These are phyloP conservation scores for Onychorhynchus coronatus DNA, from an alignment of 2,113 vertebrate species.

Conservation along the genomic window DNA sequence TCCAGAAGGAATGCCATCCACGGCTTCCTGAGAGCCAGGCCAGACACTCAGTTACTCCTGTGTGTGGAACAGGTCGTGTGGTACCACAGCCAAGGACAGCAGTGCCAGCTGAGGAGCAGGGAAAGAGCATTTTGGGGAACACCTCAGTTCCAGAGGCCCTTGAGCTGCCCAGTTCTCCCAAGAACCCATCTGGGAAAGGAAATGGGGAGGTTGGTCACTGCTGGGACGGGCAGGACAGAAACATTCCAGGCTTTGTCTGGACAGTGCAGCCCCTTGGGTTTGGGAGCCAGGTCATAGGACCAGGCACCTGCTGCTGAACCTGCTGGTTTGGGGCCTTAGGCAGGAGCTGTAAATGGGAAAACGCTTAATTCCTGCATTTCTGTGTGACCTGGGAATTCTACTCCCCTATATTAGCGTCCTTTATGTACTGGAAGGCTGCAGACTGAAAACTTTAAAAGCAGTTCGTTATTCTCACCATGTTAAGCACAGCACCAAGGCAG, in stretches of 20 bases:
- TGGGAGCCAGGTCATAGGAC: fast-evolving
- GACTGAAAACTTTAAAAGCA: neutral
- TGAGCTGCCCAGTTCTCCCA: neutral
- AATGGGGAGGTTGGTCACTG: fast-evolving
- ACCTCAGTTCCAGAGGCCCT: neutral
- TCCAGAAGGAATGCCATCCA: fast-evolving
- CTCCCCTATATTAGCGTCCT: fast-evolving
- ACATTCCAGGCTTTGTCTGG: neutral
- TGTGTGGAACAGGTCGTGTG: fast-evolving
- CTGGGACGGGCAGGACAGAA: neutral
- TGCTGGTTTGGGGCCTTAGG: neutral
- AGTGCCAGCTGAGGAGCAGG: neutral
- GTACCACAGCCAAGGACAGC: neutral
- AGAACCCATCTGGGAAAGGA: neutral
- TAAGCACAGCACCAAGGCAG: neutral
- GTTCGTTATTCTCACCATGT: neutral
- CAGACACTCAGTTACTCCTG: neutral
- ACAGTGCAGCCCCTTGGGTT: fast-evolving
- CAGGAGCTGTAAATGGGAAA: neutral
- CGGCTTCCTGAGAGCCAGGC: neutral
- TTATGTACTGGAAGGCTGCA: neutral
- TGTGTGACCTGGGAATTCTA: neutral
- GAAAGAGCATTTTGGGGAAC: fast-evolving
- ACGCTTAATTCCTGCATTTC: neutral
- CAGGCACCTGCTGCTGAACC: neutral